Percentiles rank a stretch among this genome's conserved stretches.
Conservation (phyloP, 2,888 invertebrate species). For the Agrotis exclamationis region DNA sequence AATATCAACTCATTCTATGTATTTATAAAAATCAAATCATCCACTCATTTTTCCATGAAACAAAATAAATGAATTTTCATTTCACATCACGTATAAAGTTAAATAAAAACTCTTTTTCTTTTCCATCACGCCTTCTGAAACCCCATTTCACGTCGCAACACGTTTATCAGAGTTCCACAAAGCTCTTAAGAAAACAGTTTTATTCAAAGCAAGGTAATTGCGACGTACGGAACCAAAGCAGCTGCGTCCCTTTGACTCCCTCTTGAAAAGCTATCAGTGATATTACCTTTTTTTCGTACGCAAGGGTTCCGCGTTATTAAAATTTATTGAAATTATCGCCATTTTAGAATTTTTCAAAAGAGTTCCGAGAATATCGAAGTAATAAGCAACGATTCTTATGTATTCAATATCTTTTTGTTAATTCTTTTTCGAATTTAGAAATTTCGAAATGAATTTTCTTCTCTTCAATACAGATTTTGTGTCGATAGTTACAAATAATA, state of each 20-base stretch:
- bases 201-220: conserved; percentile 67
- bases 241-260: conserved; percentile 70
- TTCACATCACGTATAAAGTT: conserved; percentile 14
- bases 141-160: conserved; percentile 57
- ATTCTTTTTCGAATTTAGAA: conserved; percentile 43
- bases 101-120: conserved; percentile 38
- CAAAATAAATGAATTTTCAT: background rate
- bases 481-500: too few species aligned
- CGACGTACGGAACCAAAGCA: conserved; percentile 62
- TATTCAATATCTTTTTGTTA: conserved; percentile 47
- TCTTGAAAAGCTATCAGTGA: conserved; percentile 70
- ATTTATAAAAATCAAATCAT: background rate
- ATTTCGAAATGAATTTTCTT: conserved; percentile 28
- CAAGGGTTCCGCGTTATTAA: conserved; percentile 69
- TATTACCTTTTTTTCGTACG: conserved; percentile 72
- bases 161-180: conserved; percentile 63
- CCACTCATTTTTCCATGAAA: background rate
- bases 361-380: conserved; percentile 46
- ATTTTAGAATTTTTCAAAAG: conserved; percentile 58
- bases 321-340: conserved; percentile 71
- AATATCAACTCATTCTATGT: too few species aligned
- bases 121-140: conserved; percentile 32
- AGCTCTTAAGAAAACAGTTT: conserved; percentile 67
- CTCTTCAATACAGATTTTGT: background rate
- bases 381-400: conserved; percentile 52